phyloP scores from a whole-genome alignment of 1,140 invertebrate species.

The Pomacea maculata region DNA sequence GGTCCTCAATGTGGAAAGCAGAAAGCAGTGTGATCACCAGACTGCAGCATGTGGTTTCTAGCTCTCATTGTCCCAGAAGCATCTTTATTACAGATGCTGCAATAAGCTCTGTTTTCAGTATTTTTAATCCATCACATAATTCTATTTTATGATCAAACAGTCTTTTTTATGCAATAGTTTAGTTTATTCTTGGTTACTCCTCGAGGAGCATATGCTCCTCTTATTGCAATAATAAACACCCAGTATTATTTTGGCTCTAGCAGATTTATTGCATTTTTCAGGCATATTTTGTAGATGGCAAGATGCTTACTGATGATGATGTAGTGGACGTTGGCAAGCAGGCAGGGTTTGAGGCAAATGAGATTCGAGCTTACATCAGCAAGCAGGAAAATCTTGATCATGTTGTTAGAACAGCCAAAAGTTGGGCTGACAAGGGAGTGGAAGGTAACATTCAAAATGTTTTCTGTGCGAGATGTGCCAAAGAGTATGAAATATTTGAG shows the following conservation, averaged over 20 bases:
- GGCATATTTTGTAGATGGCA: slow-evolving; percentile 54
- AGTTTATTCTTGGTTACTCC: no score
- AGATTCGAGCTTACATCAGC: slow-evolving; percentile 36
- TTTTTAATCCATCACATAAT: neutral
- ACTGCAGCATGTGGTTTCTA: no score
- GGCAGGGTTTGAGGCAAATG: slow-evolving; percentile 39
- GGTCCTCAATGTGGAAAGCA: no score
- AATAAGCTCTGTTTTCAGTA: no score
- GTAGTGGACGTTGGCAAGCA: slow-evolving; percentile 43
- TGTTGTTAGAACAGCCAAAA: slow-evolving; percentile 30
- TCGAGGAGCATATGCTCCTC: no score
- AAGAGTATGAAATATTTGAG: no score
- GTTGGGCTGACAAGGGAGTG: slow-evolving; percentile 46
- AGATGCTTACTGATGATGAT: slow-evolving; percentile 35
- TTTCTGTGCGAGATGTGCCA: no score
- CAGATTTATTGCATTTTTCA: slow-evolving; percentile 22
- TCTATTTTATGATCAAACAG: neutral
- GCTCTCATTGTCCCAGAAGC: no score
- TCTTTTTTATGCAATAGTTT: neutral
- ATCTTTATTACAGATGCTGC: no score
- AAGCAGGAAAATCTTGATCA: slow-evolving; percentile 32
- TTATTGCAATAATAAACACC: neutral
- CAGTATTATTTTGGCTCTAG: neutral
- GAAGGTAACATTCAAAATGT: slow-evolving; percentile 34
- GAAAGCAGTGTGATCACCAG: no score